Conservation (phyloP, 1,140 invertebrate genomes). For the Drosophila aff. region DNA sequence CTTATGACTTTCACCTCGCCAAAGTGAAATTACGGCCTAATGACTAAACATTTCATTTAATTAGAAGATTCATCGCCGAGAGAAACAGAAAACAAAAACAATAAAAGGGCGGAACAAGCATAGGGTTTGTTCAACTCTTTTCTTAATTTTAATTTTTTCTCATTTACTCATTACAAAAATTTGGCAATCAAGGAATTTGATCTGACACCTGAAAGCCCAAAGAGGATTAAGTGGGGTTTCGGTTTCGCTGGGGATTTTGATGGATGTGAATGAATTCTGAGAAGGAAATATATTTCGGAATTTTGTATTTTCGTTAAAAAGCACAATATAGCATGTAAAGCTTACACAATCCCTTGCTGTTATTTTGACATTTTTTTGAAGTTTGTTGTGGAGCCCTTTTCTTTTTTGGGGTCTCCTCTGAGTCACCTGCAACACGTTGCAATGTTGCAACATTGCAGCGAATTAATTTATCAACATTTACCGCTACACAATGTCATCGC, state of each 20-base stretch:
- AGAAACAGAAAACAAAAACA: constrained; percentile 29
- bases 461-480: constrained; percentile 80
- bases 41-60: constrained; percentile 79
- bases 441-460: constrained; percentile 53
- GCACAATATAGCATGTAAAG: background rate
- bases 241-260: constrained; percentile 17
- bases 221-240: constrained; percentile 20
- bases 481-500: constrained; percentile 74
- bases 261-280: constrained; percentile 25
- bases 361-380: constrained; percentile 35
- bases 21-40: constrained; percentile 77
- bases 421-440: constrained; percentile 41
- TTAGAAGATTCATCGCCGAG: constrained; percentile 69
- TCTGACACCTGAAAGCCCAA: constrained; percentile 55
- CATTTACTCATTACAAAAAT: constrained; percentile 32
- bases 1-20: constrained; percentile 70
- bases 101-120: constrained; percentile 51
- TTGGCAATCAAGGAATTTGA: constrained; percentile 46
- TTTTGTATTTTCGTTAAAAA: background rate
- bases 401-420: background rate
- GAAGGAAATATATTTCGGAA: background rate
- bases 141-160: constrained; percentile 22
- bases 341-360: constrained; percentile 16
- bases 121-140: constrained; percentile 60
- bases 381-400: constrained; percentile 23